phyloP scores from a whole-genome alignment of 1,140 invertebrate genomes.

The Druon quercuslanigerum region DNA sequence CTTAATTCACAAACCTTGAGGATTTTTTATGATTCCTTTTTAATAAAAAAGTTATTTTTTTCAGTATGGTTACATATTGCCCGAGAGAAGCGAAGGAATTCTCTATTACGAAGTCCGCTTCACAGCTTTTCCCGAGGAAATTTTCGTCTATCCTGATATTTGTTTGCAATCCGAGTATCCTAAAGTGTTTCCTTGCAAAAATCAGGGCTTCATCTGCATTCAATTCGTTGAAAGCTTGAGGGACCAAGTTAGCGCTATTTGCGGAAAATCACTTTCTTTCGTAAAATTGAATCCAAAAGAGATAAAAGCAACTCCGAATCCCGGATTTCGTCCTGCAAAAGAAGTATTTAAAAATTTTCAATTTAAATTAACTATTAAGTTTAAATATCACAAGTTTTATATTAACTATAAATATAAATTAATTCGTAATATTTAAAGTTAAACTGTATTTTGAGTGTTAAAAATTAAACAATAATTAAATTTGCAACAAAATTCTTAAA shows the following conservation, averaged over 20 bases:
- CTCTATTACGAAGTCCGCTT: conserved; percentile 46
- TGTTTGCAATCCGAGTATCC: conserved; percentile 28
- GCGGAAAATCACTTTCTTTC: conserved; percentile 5
- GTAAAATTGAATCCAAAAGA: neutral
- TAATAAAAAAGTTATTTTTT: conserved; percentile 28
- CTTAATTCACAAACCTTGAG: neutral
- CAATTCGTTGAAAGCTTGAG: neutral
- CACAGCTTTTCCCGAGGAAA: conserved; percentile 33
- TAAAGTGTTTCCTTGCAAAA: conserved; percentile 2
- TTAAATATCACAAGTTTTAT: no score
- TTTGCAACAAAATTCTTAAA: no score
- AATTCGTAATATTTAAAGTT: no score
- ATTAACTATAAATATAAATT: no score
- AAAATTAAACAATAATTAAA: no score
- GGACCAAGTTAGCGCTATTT: neutral
- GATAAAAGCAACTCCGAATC: neutral
- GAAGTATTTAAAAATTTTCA: neutral
- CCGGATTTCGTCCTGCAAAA: neutral
- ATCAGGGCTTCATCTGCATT: neutral
- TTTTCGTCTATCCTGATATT: conserved; percentile 39
- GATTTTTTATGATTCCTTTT: neutral
- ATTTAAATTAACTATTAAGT: neutral
- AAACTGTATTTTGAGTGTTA: no score
- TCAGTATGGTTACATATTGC: conserved; percentile 58
- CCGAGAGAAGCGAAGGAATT: conserved; percentile 44